phyloP scores from a whole-genome alignment of 2,888 invertebrate genomes.

The Cerceris rybyensis region DNA sequence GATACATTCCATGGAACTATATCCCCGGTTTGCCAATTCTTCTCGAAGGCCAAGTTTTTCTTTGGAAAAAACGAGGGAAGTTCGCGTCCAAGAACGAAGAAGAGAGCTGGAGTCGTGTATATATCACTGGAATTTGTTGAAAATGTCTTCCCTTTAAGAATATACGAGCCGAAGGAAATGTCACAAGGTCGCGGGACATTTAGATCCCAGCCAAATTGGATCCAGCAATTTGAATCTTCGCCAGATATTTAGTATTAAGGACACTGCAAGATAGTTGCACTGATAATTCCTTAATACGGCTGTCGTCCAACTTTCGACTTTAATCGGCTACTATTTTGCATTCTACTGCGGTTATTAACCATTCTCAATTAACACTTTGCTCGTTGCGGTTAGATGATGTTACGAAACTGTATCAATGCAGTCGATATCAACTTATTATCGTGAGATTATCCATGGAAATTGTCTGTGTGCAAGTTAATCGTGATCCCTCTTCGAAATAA shows the following conservation, averaged over 20 bases:
- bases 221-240: slow-evolving; percentile 46
- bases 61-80: slow-evolving; percentile 27
- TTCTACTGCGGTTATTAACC: not conserved
- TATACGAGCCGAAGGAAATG: slow-evolving; percentile 38
- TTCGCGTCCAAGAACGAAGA: slow-evolving; percentile 21
- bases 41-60: slow-evolving; percentile 30
- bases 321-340: not conserved
- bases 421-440: too few relatives aligned
- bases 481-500: too few relatives aligned
- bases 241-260: slow-evolving; percentile 48
- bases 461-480: too few relatives aligned
- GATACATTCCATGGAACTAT: not conserved
- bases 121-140: slow-evolving; percentile 39
- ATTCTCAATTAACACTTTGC: not conserved
- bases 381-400: not conserved
- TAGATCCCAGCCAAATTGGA: slow-evolving; percentile 47
- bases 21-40: slow-evolving; percentile 2
- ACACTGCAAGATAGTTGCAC: not conserved
- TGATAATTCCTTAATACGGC: not conserved
- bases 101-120: slow-evolving; percentile 1
- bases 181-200: slow-evolving; percentile 27
- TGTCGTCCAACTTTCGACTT: not conserved
- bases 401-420: not conserved
- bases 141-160: slow-evolving; percentile 20
- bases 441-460: too few relatives aligned